Evolutionary conservation across 2,797 vertebrate species (phyloP), one percentile per base, ranked within the genome.

Genomic region (Aeoliscus strigatus): DNA sequence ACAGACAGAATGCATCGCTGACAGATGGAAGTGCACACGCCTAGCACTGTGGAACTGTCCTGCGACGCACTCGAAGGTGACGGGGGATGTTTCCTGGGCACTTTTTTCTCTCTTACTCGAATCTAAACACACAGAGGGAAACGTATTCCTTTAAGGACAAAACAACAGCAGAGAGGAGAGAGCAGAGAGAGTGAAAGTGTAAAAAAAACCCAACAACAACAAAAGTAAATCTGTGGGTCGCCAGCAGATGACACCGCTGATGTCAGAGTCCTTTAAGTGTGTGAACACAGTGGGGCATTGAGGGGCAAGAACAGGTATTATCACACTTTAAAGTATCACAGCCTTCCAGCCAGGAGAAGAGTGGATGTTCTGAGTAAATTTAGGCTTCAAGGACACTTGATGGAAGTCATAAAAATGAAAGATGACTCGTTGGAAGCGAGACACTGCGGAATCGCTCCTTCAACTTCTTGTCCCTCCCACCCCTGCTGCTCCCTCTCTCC

Each of bases 331-430:
- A 73, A 33, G 64, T 42, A 66, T 56, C 56, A 14, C 37, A 29
- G 48, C 51, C 44, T 41, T 54, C 15, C 47, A 51, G 70, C 50
- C 53, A 27, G 56, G 55, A 74, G 58, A 38, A 44, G 48, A 60
- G 66, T 30, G 57, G 53, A 50, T 43, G 73, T 75, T 79, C 66
- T 24, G 36, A 51, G 72, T 68, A 38, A 58, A 79, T 75, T 79
- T 78, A 54, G 51, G 62, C 66, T 75, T 79, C 81, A 84, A 86
- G 81, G 82, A 83, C 82, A 60, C 60, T 82, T 81, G 81, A 83
- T 77, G 77, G 78, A 77, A 83, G 76, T 63, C 70, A 51, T 85
- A 82, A 84, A 86, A 84, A 82, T 85, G 84, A 86, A 76, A 81
- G 68, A 86, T 77, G 75, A 77, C 75, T 82, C 51, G 60, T 65